phyloP scores from a whole-genome alignment of 2,888 invertebrate genomes.

The Brachynemurus nebulosus region DNA sequence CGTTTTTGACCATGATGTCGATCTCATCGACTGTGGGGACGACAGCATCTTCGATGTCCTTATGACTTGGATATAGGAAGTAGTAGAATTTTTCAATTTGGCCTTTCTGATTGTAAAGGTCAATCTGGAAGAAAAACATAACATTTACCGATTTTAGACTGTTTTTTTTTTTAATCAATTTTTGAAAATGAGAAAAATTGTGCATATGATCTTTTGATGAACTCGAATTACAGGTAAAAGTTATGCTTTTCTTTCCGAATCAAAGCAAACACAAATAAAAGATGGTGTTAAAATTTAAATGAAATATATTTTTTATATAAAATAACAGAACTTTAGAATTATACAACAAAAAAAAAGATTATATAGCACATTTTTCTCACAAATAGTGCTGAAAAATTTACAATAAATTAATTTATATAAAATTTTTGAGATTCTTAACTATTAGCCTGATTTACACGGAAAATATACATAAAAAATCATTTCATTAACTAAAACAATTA shows the following conservation, averaged over 20 bases:
- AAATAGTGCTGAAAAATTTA: too few species aligned
- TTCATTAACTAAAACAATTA: too few species aligned
- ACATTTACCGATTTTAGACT: neutral
- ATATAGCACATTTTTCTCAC: neutral
- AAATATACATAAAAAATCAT: too few species aligned
- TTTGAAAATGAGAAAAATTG: neutral
- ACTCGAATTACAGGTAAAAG: neutral
- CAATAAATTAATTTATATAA: too few species aligned
- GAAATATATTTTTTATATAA: neutral
- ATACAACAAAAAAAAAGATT: neutral
- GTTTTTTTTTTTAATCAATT: neutral
- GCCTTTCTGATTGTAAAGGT: neutral
- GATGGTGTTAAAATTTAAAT: neutral
- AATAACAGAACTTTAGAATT: too few species aligned
- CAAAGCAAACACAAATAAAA: neutral
- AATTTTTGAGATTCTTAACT: too few species aligned
- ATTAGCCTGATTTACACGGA: too few species aligned
- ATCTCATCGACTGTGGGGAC: neutral
- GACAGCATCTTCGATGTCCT: neutral
- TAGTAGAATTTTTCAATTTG: neutral
- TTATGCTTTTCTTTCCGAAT: conserved; percentile 2
- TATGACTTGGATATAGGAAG: neutral
- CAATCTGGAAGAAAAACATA: neutral
- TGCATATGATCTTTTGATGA: neutral
- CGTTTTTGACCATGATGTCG: neutral